These are phyloP conservation scores for Pentalonia nigronervosa DNA, from an alignment of 1,140 invertebrate species.

Conservation along the genomic window DNA sequence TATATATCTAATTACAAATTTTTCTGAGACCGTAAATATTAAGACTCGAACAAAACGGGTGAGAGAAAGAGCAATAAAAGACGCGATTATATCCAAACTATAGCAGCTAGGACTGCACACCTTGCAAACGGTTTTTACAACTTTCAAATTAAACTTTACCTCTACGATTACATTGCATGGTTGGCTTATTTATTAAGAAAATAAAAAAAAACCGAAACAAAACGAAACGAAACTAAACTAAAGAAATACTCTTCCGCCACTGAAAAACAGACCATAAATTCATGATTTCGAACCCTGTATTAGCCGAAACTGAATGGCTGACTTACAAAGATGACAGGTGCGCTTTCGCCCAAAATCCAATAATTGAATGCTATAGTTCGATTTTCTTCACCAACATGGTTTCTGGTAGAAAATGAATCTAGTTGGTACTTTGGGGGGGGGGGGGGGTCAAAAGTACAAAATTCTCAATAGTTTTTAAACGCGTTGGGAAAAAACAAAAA, in stretches of 20 bases:
- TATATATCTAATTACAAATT: slow-evolving; percentile 47
- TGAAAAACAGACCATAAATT: background rate
- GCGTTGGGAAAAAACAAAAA: too few species aligned
- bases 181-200: background rate
- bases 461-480: too few species aligned
- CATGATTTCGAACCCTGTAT: background rate
- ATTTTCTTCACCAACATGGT: too few species aligned
- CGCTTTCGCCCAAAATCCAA: background rate
- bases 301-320: background rate
- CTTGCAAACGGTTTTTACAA: slow-evolving; percentile 39
- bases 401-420: too few species aligned
- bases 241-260: background rate
- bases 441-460: too few species aligned
- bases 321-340: background rate
- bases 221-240: background rate
- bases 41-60: background rate
- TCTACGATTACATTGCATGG: slow-evolving; percentile 9
- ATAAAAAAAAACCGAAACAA: background rate
- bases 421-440: too few species aligned
- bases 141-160: slow-evolving; percentile 22
- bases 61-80: slow-evolving; percentile 27
- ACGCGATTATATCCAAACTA: slow-evolving; percentile 20
- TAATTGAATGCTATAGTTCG: too few species aligned
- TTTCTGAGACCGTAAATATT: slow-evolving; percentile 41
- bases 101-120: background rate